phyloP scores from a whole-genome alignment of 2,888 invertebrate species.

The Apotomis capreana region DNA sequence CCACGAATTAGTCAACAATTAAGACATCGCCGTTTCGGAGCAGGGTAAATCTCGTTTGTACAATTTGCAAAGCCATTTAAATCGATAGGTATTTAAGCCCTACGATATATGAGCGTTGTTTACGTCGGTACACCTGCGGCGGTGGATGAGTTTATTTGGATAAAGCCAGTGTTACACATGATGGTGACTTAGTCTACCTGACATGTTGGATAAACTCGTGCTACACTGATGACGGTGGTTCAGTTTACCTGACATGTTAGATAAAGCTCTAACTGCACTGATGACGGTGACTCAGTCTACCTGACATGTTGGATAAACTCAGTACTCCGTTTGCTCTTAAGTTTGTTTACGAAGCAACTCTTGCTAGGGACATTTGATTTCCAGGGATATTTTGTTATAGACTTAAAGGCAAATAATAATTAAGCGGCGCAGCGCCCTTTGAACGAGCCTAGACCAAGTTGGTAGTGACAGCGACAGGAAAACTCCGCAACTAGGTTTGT shows the following conservation, averaged over 20 bases:
- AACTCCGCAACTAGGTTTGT: constrained; percentile 15
- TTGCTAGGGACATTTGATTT: too few species aligned
- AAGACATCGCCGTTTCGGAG: constrained; percentile 37
- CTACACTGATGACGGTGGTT: too few species aligned
- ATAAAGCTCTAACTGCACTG: too few species aligned
- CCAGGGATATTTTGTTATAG: too few species aligned
- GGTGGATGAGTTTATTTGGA: constrained; percentile 22
- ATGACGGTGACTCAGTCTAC: too few species aligned
- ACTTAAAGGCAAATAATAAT: background rate
- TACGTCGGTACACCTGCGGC: constrained; percentile 39
- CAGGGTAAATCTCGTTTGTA: constrained; percentile 42
- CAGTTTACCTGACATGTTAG: too few species aligned
- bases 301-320: too few species aligned
- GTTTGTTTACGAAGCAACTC: too few species aligned
- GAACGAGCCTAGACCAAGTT: constrained; percentile 13
- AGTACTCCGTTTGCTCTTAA: too few species aligned
- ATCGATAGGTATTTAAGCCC: constrained; percentile 43
- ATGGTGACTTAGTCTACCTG: too few species aligned
- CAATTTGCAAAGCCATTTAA: constrained; percentile 40
- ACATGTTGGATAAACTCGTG: too few species aligned
- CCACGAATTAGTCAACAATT: constrained; percentile 40
- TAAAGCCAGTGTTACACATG: background rate
- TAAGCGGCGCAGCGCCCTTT: constrained; percentile 2
- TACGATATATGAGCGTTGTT: constrained; percentile 42
- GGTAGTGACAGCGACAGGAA: constrained; percentile 23